phyloP scores from a whole-genome alignment of 2,797 vertebrate species.

The Enteromius treurensis region DNA sequence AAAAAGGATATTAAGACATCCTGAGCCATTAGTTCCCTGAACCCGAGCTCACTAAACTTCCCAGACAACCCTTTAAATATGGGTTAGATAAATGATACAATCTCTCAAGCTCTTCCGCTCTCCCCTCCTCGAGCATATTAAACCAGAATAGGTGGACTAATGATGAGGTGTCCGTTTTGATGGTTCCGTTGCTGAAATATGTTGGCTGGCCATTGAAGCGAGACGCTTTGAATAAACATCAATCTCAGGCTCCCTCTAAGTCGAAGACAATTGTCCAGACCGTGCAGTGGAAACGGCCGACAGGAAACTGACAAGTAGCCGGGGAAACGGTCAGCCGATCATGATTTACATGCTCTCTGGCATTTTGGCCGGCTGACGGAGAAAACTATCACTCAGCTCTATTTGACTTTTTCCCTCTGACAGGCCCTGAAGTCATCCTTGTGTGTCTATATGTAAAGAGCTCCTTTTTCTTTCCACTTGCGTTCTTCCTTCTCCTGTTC shows the following conservation, averaged over 20 bases:
- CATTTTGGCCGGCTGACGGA: slow-evolving; percentile 75
- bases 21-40: slow-evolving; percentile 67
- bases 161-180: slow-evolving; percentile 70
- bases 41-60: slow-evolving; percentile 72
- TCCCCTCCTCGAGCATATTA: slow-evolving; percentile 65
- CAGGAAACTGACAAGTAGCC: slow-evolving; percentile 76
- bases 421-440: slow-evolving; percentile 79
- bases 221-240: slow-evolving; percentile 81
- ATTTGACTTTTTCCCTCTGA: slow-evolving; percentile 79
- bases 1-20: slow-evolving; percentile 69
- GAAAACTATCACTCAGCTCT: slow-evolving; percentile 81
- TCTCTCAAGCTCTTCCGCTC: slow-evolving; percentile 57
- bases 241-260: slow-evolving; percentile 71
- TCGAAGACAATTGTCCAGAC: slow-evolving; percentile 76
- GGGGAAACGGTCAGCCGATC: slow-evolving; percentile 73
- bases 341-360: slow-evolving; percentile 81
- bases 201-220: slow-evolving; percentile 62
- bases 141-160: slow-evolving; percentile 71
- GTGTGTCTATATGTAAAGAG: slow-evolving; percentile 76
- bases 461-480: slow-evolving; percentile 50
- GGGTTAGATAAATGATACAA: slow-evolving; percentile 67
- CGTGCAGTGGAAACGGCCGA: slow-evolving; percentile 74
- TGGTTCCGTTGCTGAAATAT: slow-evolving; percentile 78
- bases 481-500: slow-evolving; percentile 36
- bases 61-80: slow-evolving; percentile 66